Base-by-base conservation (phyloP, 2,113 vertebrate species). In the Phylloscopus trochilus region DNA sequence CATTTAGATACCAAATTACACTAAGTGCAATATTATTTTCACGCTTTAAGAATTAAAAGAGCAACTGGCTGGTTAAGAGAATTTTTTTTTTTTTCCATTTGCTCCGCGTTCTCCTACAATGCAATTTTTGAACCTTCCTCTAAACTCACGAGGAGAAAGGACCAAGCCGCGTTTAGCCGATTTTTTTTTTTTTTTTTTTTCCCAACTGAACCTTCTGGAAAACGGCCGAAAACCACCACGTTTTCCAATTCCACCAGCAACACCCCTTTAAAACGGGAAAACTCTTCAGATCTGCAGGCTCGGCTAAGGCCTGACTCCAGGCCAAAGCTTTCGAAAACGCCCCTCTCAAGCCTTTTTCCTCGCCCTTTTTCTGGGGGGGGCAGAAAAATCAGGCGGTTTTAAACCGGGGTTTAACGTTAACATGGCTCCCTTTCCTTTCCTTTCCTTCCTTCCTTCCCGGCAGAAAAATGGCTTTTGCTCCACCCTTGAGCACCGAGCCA, bases 151-250 rank as follows among this genome's bases (percentile, higher is more conserved):
- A 88, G n/a, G 6, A 73, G 11, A 5, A 5, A 63, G 23, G 30
- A 44, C n/a, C 41, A 37, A 41, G 63, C 56, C 56, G 43, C 55
- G 35, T 21, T 55, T n/a, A 43, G 30, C 1, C 30, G 20, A 9
- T 84, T 75, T 93, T 76, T 31, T 41, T 41, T 75, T 93, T 76
- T 31, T 41, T 41, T 41, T 41, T 39, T 39, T 10, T 10, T 10
- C 37, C 37, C 31, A 75, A 83, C 78, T 93, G 90, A 95, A 90
- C 62, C 60, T 90, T 89, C 93, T 84, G 63, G 91, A 92, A 92
- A 96, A 53, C 18, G 41, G 26, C 86, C 64, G 60, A 83, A 83
- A 70, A 43, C 6, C 14, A 17, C 35, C 26, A 13, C 7, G 44
- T 60, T 75, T 74, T 44, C 19, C 47, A 49, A 37, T 9, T 4